Evolutionary conservation across 2,797 vertebrate genomes (phyloP), one percentile per base, ranked within the genome.

Genomic region (Sebastes hubbsi): DNA sequence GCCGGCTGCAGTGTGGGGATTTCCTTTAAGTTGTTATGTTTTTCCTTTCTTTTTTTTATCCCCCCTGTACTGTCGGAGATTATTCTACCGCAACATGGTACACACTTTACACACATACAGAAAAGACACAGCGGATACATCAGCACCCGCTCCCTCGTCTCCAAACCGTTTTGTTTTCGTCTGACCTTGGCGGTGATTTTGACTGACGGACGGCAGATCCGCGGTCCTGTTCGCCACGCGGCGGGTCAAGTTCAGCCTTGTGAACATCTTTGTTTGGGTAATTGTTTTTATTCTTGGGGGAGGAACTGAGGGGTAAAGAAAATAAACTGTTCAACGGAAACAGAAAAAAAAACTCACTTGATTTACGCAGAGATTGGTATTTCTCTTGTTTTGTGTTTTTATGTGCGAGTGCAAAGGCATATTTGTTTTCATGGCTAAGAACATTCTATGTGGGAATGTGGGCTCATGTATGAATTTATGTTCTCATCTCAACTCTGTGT

Each of bases 21-120:
- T 93, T 94, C 91, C 90, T 94, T 92, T 89, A 86, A 89, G 85
- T 91, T 93, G 84, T 89, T 90, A 56, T 90, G 87, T 88, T 89
- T 88, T 80, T 71, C 25, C 67, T 83, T 80, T 72, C 72, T 72
- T 52, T 36, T 5, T 38, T 38, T 67, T 80, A 59, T 59, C 78
- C 60, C 61, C 29, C 8, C 46, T 12, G 34, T 62, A 52, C 76
- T 80, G 61, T 73, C 67, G 14, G 70, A 91, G 90, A 89, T 90
- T 90, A 87, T 88, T 84, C 76, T 36, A 71, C 70, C 59, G 27
- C 80, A 72, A 72, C 69, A 62, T 25, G 20, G 74, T 54, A 63
- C 77, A 79, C 80, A 67, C 58, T 76, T 78, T 56, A 81, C 77
- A 83, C 83, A 68, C 75, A 38, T 13, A 55, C 75, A 86, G 67